These are phyloP conservation scores for Mormyrus lacerda DNA, from an alignment of 2,113 vertebrate genomes.

Conservation along the genomic window DNA sequence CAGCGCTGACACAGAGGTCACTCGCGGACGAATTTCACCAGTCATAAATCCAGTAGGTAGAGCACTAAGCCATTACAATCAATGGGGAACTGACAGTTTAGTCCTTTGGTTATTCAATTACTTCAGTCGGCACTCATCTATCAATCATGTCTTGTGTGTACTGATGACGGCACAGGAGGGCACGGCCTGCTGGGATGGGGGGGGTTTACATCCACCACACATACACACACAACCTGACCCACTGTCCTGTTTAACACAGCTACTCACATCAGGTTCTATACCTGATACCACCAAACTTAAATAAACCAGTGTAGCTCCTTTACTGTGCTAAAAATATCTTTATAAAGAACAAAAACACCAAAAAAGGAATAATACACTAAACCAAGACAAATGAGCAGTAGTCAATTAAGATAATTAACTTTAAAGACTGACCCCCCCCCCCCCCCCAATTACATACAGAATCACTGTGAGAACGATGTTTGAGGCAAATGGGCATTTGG, in stretches of 20 bases:
- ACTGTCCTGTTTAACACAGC: not conserved
- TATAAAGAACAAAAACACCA: conserved; percentile 8
- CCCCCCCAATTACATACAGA: conserved; percentile 27
- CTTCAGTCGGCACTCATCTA: not conserved
- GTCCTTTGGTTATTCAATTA: not conserved
- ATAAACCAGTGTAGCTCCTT: not conserved
- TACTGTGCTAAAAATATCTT: conserved; percentile 9
- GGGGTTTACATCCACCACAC: not conserved
- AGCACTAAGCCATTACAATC: not conserved
- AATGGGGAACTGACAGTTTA: not conserved
- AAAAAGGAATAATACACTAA: conserved; percentile 12
- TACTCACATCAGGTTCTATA: not conserved
- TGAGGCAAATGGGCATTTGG: conserved; percentile 27
- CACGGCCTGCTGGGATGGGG: not conserved
- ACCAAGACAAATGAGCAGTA: conserved; percentile 24
- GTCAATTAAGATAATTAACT: conserved; percentile 24
- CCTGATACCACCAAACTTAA: not conserved
- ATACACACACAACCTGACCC: not conserved
- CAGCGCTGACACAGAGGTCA: not conserved
- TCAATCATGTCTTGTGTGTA: not conserved
- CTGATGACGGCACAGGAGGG: not conserved
- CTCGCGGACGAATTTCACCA: not conserved
- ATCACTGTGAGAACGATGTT: conserved; percentile 33
- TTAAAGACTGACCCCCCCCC: conserved; percentile 23
- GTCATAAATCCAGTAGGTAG: not conserved